These are phyloP conservation scores for Eilema caniola DNA, from an alignment of 2,888 invertebrate species.

Conservation along the genomic window DNA sequence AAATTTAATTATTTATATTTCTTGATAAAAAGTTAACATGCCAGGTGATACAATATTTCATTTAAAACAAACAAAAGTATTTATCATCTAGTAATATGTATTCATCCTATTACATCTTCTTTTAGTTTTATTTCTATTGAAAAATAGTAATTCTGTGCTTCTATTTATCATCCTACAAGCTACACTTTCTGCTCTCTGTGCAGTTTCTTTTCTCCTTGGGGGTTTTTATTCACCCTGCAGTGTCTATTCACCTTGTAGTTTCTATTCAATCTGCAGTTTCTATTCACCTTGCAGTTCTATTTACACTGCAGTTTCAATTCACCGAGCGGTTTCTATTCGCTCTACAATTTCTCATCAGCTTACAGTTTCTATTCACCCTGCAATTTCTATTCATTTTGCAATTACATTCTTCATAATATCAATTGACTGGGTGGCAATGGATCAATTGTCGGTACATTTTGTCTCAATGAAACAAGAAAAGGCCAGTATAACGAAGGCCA, in stretches of 20 bases:
- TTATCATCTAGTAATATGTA: neutral
- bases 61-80: neutral
- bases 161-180: no score
- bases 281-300: neutral
- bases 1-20: neutral
- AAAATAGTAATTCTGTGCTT: no score
- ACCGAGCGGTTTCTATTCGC: no score
- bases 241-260: neutral
- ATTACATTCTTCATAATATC: neutral
- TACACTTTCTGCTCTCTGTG: no score
- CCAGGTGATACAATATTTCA: neutral
- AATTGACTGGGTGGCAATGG: neutral
- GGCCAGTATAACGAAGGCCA: constrained; percentile 60
- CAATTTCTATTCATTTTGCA: neutral
- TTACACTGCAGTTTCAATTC: no score
- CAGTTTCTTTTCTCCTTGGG: no score
- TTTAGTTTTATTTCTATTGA: neutral
- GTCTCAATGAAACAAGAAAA: constrained; percentile 49
- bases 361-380: neutral
- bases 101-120: neutral
- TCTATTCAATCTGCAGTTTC: neutral
- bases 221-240: neutral
- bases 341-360: neutral
- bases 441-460: constrained; percentile 13
- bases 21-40: neutral